Conservation (phyloP, 2,113 vertebrate genomes). For the Marmota monax region DNA sequence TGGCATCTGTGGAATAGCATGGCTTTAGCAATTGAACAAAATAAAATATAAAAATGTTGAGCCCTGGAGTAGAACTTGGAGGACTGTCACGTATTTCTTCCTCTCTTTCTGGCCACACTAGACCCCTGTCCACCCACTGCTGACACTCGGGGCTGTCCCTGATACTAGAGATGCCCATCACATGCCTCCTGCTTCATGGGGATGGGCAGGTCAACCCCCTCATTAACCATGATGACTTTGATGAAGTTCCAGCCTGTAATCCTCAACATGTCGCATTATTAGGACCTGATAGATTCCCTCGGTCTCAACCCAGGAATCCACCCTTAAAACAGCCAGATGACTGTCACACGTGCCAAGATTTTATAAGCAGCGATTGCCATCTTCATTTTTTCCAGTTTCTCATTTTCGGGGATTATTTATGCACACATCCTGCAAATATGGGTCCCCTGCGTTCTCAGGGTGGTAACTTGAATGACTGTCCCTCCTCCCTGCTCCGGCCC, state of each 20-base stretch:
- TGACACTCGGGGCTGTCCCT: not conserved
- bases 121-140: not conserved
- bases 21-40: not conserved
- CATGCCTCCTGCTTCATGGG: not conserved
- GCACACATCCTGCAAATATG: not conserved
- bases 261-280: constrained; percentile 20
- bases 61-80: not conserved
- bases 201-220: not conserved
- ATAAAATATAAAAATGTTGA: not conserved
- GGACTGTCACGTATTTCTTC: rapidly evolving
- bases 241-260: constrained; percentile 34
- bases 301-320: not conserved
- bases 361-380: constrained; percentile 17
- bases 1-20: rapidly evolving
- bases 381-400: constrained; percentile 40
- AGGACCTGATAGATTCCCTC: not conserved
- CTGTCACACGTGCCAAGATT: not conserved
- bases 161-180: not conserved
- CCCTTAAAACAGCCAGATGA: not conserved
- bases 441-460: not conserved
- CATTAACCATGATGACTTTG: constrained; percentile 47
- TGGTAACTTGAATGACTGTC: not conserved
- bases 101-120: not conserved
- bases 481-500: not conserved
- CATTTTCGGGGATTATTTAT: constrained; percentile 58